phyloP scores from a whole-genome alignment of 2,113 vertebrate species.

The Rhipidura dahli region DNA sequence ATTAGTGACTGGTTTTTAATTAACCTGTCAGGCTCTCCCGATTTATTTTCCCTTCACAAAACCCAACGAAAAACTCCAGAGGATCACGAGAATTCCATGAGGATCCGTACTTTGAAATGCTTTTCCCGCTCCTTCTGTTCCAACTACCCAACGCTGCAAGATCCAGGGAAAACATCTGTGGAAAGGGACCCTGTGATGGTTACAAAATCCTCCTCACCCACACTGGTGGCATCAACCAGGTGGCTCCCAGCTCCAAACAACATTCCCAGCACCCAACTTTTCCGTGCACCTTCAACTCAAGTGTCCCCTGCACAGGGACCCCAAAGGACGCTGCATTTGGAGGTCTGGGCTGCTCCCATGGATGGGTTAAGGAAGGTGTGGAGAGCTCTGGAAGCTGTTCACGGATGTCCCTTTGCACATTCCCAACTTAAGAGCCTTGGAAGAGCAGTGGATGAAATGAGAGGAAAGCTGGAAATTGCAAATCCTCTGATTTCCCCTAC shows the following conservation, averaged over 20 bases:
- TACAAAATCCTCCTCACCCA: accelerated
- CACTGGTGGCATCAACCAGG: accelerated
- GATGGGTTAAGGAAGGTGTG: not conserved
- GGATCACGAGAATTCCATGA: accelerated
- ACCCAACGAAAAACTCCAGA: not conserved
- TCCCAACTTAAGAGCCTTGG: not conserved
- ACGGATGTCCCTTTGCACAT: not conserved
- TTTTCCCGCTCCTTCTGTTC: not conserved
- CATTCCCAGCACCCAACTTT: accelerated
- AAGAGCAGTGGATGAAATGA: not conserved
- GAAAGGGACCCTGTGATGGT: accelerated
- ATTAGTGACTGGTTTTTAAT: not conserved
- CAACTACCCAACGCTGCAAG: not conserved
- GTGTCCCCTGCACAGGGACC: not conserved
- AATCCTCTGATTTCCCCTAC: not conserved
- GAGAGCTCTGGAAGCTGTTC: not conserved
- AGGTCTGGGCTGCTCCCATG: not conserved
- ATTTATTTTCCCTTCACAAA: not conserved
- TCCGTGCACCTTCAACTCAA: not conserved
- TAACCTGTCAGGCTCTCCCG: not conserved
- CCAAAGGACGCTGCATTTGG: not conserved
- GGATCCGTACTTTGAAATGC: accelerated
- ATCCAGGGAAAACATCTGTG: not conserved
- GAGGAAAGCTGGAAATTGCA: not conserved
- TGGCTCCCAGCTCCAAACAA: accelerated